Conservation (phyloP, 2,797 vertebrate genomes). For the Sebastes nivosus region DNA sequence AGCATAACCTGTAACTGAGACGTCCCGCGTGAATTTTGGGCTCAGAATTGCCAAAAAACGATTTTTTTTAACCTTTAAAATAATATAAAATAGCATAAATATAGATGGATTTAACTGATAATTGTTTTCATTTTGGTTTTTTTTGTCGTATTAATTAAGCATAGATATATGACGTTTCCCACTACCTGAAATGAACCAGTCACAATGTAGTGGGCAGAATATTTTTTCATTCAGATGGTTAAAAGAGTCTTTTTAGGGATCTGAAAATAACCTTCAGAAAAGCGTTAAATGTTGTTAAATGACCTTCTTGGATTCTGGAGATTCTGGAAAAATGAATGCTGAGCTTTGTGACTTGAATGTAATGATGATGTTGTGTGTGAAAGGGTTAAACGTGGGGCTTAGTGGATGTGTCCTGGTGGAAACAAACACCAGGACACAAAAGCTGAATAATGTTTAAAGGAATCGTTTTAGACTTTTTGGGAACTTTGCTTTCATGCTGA, state of each 20-base stretch:
- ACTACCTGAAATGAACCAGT: no score
- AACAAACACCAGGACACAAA: not conserved
- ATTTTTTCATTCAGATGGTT: not conserved
- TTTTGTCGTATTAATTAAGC: no score
- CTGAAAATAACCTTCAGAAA: not conserved
- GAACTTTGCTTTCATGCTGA: not conserved
- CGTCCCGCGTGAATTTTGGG: no score
- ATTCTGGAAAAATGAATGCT: not conserved
- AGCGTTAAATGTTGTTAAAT: no score
- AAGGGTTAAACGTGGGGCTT: not conserved
- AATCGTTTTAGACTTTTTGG: not conserved
- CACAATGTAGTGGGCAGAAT: not conserved
- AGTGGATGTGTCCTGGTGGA: not conserved
- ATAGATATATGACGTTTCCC: no score
- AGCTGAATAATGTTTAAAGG: not conserved
- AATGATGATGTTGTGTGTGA: not conserved
- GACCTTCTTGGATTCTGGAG: slow-evolving; percentile 5
- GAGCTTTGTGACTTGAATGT: slow-evolving; percentile 22
- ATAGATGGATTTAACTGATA: no score
- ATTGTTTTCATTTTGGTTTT: rapidly evolving
- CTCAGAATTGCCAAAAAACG: no score
- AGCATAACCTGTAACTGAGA: not conserved
- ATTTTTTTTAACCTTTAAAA: no score
- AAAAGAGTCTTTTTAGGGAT: not conserved
- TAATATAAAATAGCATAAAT: no score